Evolutionary conservation across 2,113 vertebrate genomes (phyloP), one percentile per base, ranked within the genome.

Genomic region (Cyphomyrus discorhynchus): DNA sequence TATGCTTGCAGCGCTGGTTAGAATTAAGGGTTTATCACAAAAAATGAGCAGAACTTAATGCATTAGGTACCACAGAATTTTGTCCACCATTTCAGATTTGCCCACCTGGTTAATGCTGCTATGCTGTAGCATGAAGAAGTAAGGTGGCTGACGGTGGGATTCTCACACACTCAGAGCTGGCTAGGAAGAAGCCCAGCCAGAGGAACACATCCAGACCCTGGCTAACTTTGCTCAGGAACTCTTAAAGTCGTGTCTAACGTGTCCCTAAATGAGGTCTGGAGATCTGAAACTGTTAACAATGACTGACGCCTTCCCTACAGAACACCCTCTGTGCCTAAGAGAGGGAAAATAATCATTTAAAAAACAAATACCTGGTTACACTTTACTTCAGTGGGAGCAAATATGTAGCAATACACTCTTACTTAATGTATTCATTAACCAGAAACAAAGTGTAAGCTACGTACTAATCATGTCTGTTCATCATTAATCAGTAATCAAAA

Each of bases 331-430:
- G 21, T 46, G n/a, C n/a, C n/a, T 39, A 62, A 56, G 50, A 42
- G 84, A n/a, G 42, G 89, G 4, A 70, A 62, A 66, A 66, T 50
- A 58, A 89, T 77, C 3, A 62, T 89, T 89, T 86, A 70, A 70
- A 84, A 66, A 56, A 86, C 45, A 88, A 47, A 90, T 85, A 82
- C 62, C 62, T 70, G 9, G n/a, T 70, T 70, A 70, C 62, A 31
- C 62, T 70, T 70, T 70, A 70, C n/a, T 70, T 70, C n/a, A 70
- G 10, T 27, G 62, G 62, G n/a, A 27, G n/a, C n/a, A 70, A 31
- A 31, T 31, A 70, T 31, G 27, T 70, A 13, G n/a, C 13, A 66
- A 11, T 27, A 27, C 62, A 31, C 27, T 31, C 27, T 31, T 31
- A 31, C n/a, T 31, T 70, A 31, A 70, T 70, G 10, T 11, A 70